phyloP scores from a whole-genome alignment of 1,140 invertebrate species.

The Cyclina sinensis region DNA sequence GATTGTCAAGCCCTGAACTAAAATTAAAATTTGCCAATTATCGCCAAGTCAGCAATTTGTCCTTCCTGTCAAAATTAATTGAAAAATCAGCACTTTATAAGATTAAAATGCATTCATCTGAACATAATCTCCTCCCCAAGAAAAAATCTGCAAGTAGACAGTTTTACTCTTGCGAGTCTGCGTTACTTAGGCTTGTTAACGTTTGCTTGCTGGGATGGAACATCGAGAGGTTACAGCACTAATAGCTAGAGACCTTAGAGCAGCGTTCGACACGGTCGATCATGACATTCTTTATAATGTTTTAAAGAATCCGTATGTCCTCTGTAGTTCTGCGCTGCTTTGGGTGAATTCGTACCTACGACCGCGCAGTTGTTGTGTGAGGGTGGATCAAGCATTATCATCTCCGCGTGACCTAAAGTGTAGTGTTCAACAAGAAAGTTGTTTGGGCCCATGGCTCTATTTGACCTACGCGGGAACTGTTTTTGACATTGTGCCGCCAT shows the following conservation, averaged over 20 bases:
- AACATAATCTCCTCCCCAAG: no score
- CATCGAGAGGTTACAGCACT: slow-evolving; percentile 51
- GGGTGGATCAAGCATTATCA: slow-evolving; percentile 43
- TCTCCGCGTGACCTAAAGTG: no score
- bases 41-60: no score
- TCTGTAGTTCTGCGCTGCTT: no score
- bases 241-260: slow-evolving; percentile 57
- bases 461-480: no score
- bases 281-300: slow-evolving; percentile 39
- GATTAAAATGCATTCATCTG: slow-evolving; percentile 42
- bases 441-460: no score
- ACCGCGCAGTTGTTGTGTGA: background rate
- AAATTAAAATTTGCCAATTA: no score
- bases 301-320: background rate
- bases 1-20: no score
- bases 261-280: slow-evolving; percentile 57
- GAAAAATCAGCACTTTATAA: slow-evolving; percentile 49
- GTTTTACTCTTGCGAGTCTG: slow-evolving; percentile 47
- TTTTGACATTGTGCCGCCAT: slow-evolving; percentile 39
- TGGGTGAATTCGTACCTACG: no score
- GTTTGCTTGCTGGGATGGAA: slow-evolving; percentile 41
- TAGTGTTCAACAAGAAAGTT: no score
- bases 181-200: slow-evolving; percentile 46
- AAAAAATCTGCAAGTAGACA: slow-evolving; percentile 59
- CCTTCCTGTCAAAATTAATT: slow-evolving; percentile 63